These are phyloP conservation scores for Malurus melanocephalus DNA, from an alignment of 2,113 vertebrate species.

Conservation along the genomic window DNA sequence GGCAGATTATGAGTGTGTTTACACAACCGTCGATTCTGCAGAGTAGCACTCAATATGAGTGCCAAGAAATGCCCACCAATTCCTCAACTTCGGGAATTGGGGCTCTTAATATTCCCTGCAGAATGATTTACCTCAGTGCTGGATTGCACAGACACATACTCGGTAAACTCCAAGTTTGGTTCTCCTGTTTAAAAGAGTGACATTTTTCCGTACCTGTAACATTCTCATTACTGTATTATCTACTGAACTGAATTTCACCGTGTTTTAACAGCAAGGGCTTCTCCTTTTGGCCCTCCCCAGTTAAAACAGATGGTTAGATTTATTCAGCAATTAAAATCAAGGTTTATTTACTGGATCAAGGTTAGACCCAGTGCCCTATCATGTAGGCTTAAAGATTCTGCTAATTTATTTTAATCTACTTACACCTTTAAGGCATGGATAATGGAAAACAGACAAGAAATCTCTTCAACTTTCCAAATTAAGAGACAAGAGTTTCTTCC, in stretches of 20 bases:
- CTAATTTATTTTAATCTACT: slow-evolving; percentile 72
- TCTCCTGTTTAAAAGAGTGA: not conserved
- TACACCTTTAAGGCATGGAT: slow-evolving; percentile 64
- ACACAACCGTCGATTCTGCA: not conserved
- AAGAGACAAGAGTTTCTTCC: slow-evolving; percentile 17
- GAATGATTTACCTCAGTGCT: not conserved
- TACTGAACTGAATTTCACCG: not conserved
- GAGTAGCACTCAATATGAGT: not conserved
- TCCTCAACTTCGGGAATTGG: not conserved
- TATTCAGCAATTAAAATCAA: slow-evolving; percentile 46
- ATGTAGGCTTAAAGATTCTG: slow-evolving; percentile 53
- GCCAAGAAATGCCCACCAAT: not conserved
- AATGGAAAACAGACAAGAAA: slow-evolving; percentile 42
- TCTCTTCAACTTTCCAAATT: slow-evolving; percentile 44
- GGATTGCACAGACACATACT: not conserved
- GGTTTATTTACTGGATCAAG: slow-evolving; percentile 2
- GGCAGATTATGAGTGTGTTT: not conserved
- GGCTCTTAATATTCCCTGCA: not conserved
- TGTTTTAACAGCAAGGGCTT: not conserved
- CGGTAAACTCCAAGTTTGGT: not conserved
- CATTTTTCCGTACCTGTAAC: not conserved
- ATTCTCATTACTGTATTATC: not conserved
- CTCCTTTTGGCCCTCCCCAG: not conserved
- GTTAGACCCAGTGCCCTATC: slow-evolving; percentile 4
- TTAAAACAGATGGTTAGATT: slow-evolving; percentile 27